Evolutionary conservation across 2,113 vertebrate species (phyloP), one percentile per base, ranked within the genome.

Genomic region (Sylvicapra grimmia): DNA sequence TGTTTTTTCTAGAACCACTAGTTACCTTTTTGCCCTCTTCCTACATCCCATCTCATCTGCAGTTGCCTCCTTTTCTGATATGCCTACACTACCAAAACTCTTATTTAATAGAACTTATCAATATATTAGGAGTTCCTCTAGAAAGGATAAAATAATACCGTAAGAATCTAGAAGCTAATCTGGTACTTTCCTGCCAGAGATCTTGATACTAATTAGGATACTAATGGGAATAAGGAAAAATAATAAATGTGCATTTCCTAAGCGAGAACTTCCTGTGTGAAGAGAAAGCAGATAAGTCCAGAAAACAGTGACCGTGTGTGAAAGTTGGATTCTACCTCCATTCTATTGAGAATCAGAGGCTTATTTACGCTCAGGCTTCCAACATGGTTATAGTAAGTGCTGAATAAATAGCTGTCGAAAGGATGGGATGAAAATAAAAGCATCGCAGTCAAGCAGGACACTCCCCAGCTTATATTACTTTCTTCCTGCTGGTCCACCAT

Each of bases 161-260:
- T 10, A 95, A 58, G 10, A 27, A 83, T 72, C 36, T 93, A 44
- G 86, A 86, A n/a, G 44, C n/a, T 47, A 47, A 88, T 16, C 25
- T 29, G 8, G 12, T 44, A 15, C 10, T 80, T 72, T 61, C 4
- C 56, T 63, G 11, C 25, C 54, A 83, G 27, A 33, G 16, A 65
- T 84, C 51, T 21, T 79, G 16, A 59, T 29, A 86, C 23, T 83
- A 86, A 88, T 11, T 59, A 49, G 68, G 19, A 40, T 25, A 23
- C n/a, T 75, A 75, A 72, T 8, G 87, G 44, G 10, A 54, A 56
- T 72, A 92, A 90, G 44, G 13, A 96, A 93, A 92, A 33, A 63
- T 31, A 80, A 53, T 49, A 44, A n/a, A 65, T 1, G 3, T 21
- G 8, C 14, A 1, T 80, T 44, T 87, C 18, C 53, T 16, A 6